Evolutionary conservation across 2,888 invertebrate species (phyloP), one percentile per base, ranked within the genome.

Genomic region (Phengaris alcon): DNA sequence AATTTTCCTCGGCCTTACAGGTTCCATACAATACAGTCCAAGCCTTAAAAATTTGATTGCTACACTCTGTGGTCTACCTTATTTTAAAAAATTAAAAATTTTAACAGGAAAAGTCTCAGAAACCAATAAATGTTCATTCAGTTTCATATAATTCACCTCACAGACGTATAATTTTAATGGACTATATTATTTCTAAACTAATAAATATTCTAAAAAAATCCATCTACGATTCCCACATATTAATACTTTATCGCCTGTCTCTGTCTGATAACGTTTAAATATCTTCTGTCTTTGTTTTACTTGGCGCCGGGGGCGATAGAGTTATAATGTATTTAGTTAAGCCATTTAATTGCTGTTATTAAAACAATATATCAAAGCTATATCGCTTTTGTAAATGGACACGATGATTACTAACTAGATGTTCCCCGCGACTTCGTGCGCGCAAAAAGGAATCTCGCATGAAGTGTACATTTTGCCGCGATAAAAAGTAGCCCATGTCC

Each of bases 261-360:
- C 55, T 78, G 64, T 79, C 76, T 75, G 75, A 74, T 75, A 2
- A 73, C 52, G 52, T 52, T 6, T 64, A 70, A 75, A 75, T 69
- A 68, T 48, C n/a, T 70, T 77, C 70, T 57, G 74, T 79, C 75
- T 75, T 75, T 59, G 68, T 75, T 81, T 83, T 76, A 78, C 73
- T 79, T 80, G 81, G 81, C 80, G 82, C 90, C 87, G 77, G 82
- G 80, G 90, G 91, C 90, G 86, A 90, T 90, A 84, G 83, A 89
- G 89, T 82, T 83, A 86, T 91, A 89, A 90, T 88, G 87, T 89
- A 90, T 90, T 84, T 86, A 78, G 77, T 86, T 59, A 90, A 89
- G 85, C 84, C 84, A 84, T 85, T 90, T 91, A 91, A 91, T 91
- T 88, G 88, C 84, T 84, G 87, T 87, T 88, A 91, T 91, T 91